phyloP scores from a whole-genome alignment of 2,888 invertebrate genomes.

The Idaea biselata region DNA sequence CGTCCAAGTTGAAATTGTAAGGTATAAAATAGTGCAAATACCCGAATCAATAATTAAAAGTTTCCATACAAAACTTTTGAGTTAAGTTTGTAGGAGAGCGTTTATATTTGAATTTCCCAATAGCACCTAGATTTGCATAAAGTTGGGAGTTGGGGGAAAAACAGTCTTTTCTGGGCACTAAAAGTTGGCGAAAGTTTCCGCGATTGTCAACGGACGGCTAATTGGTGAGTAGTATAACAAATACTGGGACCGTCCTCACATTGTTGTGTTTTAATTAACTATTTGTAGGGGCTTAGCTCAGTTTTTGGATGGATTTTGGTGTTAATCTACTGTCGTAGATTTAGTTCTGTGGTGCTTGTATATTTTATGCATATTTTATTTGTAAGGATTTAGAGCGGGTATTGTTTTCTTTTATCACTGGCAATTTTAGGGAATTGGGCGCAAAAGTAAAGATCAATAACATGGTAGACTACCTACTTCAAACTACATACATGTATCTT shows the following conservation, averaged over 20 bases:
- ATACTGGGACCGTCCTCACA: slow-evolving; percentile 6
- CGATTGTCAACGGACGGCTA: slow-evolving; percentile 22
- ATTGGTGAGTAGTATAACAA: slow-evolving; percentile 22
- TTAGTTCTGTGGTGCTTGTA: too few relatives aligned
- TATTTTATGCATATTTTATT: too few relatives aligned
- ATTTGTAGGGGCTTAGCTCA: slow-evolving; percentile 6
- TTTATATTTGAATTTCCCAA: slow-evolving; percentile 13
- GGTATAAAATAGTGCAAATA: slow-evolving; percentile 24
- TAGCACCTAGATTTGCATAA: slow-evolving; percentile 26
- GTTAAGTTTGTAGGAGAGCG: slow-evolving; percentile 28
- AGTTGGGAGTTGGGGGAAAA: slow-evolving; percentile 25
- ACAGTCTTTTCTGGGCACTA: slow-evolving; percentile 27
- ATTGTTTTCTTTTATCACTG: too few relatives aligned
- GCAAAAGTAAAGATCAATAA: too few relatives aligned
- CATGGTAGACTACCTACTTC: too few relatives aligned
- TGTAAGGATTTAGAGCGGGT: too few relatives aligned
- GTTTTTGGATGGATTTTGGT: slow-evolving; percentile 10
- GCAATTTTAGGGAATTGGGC: too few relatives aligned
- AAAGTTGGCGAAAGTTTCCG: slow-evolving; percentile 23
- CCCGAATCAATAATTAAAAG: slow-evolving; percentile 45
- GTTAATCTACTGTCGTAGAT: slow-evolving; percentile 11
- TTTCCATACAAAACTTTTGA: slow-evolving; percentile 32
- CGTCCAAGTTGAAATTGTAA: slow-evolving; percentile 2
- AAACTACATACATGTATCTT: too few relatives aligned
- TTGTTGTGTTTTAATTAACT: background rate